Percentiles rank a stretch among this genome's conserved stretches.
Evolutionary conservation across 2,888 invertebrate genomes (phyloP).

Genomic region (Stenodema calcarata): DNA sequence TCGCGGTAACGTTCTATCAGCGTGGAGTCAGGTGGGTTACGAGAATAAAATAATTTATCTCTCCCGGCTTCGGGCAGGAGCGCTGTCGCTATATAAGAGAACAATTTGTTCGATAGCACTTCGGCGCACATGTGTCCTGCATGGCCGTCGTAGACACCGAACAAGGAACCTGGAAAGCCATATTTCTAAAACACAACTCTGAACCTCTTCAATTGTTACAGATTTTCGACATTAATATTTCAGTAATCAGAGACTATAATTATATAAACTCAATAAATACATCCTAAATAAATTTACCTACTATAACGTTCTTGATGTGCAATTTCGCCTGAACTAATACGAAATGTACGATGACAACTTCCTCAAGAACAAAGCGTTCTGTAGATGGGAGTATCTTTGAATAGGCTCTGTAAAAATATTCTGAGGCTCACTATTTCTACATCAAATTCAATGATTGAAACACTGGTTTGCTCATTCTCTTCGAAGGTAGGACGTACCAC

Average conservation of each 20-base stretch:
- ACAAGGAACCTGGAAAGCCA: constrained; percentile 71
- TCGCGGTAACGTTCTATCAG: constrained; percentile 63
- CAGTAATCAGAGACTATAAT: no score
- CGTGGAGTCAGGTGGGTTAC: constrained; percentile 58
- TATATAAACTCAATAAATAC: no score
- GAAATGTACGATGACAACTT: no score
- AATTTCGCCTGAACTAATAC: no score
- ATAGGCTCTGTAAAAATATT: no score
- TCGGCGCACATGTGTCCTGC: constrained; percentile 92
- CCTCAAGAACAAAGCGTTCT: no score
- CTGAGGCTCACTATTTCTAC: no score
- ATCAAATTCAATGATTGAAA: no score
- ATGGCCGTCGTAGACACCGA: constrained; percentile 97
- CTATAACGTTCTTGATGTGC: no score
- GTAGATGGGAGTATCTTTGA: no score
- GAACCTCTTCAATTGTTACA: neutral
- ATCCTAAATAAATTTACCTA: no score
- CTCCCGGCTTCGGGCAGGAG: constrained; percentile 64
- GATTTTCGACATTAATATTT: no score
- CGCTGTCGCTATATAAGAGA: constrained; percentile 85
- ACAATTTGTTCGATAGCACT: constrained; percentile 84
- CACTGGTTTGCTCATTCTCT: neutral
- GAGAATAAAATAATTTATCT: neutral
- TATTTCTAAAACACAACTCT: neutral
- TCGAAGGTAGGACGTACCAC: neutral